Base-by-base conservation (phyloP, 1,140 invertebrate species). In the Sarcophaga bullata region DNA sequence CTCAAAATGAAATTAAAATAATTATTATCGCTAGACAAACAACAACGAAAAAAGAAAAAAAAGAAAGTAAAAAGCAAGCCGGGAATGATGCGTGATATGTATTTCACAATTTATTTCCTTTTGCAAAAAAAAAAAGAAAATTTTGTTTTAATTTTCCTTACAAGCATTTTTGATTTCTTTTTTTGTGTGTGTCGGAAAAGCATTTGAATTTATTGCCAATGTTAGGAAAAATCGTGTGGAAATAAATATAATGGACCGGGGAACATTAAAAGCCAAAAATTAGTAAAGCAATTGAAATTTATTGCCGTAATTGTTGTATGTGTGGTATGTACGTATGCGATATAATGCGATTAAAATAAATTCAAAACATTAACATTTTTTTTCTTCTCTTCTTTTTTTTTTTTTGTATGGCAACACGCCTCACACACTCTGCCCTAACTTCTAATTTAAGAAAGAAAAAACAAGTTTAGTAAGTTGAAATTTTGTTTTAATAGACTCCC, bases 321-420 rank as follows among this genome's bases (percentile, higher is more conserved):
- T 37, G 25, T 37, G 25, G 4, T n/a, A n/a, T n/a, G 54, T 6
- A 58, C 15, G n/a, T n/a, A 6, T 58, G 15, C 54, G 13, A 15
- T 13, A n/a, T 58, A 58, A 58, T 58, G n/a, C 54, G 54, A 58
- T 58, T 58, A 58, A 58, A 58, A 58, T 58, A n/a, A 58, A 58
- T 58, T 58, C 54, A 58, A 58, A 58, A 58, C 54, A 58, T 58
- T 58, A 58, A 58, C 15, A 15, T 3, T n/a, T n/a, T 58, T 58
- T 58, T 58, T 58, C n/a, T n/a, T n/a, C n/a, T n/a, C n/a, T n/a
- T n/a, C n/a, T n/a, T 58, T 58, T 37, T 2, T 4, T 37, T 37
- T 37, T 37, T 37, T 4, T 37, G 25, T 37, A 37, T 37, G 25
- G 25, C 25, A 37, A 2, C 25, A 37, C 25, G 25, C 25, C 54